Percentiles rank a stretch among this genome's conserved stretches.
Conservation (phyloP, 2,797 vertebrate genomes). For the Hyperoplus lanceolatus region DNA sequence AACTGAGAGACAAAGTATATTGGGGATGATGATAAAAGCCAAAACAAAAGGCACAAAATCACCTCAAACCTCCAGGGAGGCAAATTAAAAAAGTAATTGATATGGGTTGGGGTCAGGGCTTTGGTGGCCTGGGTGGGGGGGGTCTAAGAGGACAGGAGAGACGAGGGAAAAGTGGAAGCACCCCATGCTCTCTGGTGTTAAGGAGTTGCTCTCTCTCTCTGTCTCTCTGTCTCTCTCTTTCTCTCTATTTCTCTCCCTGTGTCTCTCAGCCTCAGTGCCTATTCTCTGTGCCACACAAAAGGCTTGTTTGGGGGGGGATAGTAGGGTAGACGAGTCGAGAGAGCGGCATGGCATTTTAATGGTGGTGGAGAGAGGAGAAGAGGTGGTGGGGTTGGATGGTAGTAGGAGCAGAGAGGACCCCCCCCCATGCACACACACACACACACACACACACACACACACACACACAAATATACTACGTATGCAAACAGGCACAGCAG, state of each 20-base stretch:
- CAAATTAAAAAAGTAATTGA: slow-evolving; percentile 18
- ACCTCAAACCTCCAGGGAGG: not conserved
- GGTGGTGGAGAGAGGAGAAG: slow-evolving; percentile 79
- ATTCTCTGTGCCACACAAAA: slow-evolving; percentile 76
- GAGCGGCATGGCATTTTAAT: slow-evolving; percentile 92
- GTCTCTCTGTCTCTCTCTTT: slow-evolving; percentile 34
- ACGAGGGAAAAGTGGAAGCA: slow-evolving; percentile 74
- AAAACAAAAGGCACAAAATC: not conserved
- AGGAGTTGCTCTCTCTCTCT: slow-evolving; percentile 71
- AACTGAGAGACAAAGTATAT: not conserved
- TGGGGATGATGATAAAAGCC: not conserved
- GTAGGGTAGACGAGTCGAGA: slow-evolving; percentile 88
- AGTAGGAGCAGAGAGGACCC: slow-evolving; percentile 40
- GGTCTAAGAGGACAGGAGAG: slow-evolving; percentile 48
- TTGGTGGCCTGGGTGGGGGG: slow-evolving; percentile 22
- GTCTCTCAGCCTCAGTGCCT: slow-evolving; percentile 51
- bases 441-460: slow-evolving; percentile 16
- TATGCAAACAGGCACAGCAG: slow-evolving; percentile 49
- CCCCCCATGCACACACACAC: slow-evolving; percentile 3
- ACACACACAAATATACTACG: slow-evolving; percentile 7
- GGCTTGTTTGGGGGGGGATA: slow-evolving; percentile 74
- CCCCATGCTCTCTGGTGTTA: slow-evolving; percentile 68
- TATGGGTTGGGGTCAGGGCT: slow-evolving; percentile 20
- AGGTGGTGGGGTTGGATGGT: slow-evolving; percentile 54
- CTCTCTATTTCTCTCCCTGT: slow-evolving; percentile 49